Percentiles rank a stretch among this genome's conserved stretches.
These are phyloP conservation scores for Macrophya annulata DNA, from an alignment of 2,888 invertebrate species.

Conservation along the genomic window DNA sequence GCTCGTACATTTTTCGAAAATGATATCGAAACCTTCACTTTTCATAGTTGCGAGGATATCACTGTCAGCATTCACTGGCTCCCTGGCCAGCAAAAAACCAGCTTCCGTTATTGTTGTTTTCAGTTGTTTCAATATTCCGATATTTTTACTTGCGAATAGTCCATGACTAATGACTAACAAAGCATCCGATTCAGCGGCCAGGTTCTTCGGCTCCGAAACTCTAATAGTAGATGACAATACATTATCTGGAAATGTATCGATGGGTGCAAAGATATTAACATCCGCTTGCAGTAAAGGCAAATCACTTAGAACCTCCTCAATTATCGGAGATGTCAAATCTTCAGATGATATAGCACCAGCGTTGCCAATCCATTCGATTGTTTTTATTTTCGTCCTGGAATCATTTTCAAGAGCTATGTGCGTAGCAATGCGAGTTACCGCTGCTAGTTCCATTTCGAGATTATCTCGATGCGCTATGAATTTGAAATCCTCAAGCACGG, in stretches of 20 bases:
- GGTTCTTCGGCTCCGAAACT: constrained; percentile 83
- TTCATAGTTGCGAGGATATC: constrained; percentile 60
- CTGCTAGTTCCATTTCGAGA: constrained; percentile 77
- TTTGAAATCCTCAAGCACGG: constrained; percentile 88
- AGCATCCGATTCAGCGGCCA: constrained; percentile 68
- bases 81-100: constrained; percentile 87
- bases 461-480: constrained; percentile 84
- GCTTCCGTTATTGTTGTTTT: constrained; percentile 83
- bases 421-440: constrained; percentile 15
- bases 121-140: constrained; percentile 81
- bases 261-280: constrained; percentile 78
- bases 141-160: constrained; percentile 81
- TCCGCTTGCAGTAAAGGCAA: constrained; percentile 41
- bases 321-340: constrained; percentile 9
- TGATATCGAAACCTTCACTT: constrained; percentile 80
- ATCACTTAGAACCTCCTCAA: constrained; percentile 10
- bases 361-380: constrained; percentile 24
- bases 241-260: constrained; percentile 77
- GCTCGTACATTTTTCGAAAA: constrained; percentile 84
- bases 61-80: constrained; percentile 76
- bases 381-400: neutral
- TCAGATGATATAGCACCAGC: neutral
- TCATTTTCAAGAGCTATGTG: constrained; percentile 45
- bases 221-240: constrained; percentile 80
- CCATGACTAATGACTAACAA: constrained; percentile 84